These are phyloP conservation scores for Lagodon rhomboides DNA, from an alignment of 2,797 vertebrate genomes.

Conservation along the genomic window DNA sequence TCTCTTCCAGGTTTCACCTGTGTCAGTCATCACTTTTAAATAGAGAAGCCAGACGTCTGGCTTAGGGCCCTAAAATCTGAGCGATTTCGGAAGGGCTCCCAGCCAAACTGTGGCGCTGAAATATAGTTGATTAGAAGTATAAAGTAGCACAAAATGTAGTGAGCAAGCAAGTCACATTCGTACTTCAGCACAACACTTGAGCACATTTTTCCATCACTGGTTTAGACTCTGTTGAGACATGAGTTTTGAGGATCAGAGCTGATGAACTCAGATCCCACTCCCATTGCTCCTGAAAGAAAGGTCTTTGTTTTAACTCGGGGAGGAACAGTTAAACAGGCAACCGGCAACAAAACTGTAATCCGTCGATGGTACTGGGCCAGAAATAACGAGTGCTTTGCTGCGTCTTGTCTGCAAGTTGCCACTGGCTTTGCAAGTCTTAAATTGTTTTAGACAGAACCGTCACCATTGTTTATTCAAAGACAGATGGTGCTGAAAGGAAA, in stretches of 20 bases:
- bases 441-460: too few species aligned
- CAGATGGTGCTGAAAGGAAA: neutral
- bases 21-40: too few species aligned
- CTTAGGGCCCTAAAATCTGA: too few species aligned
- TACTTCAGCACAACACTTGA: neutral
- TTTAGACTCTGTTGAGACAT: neutral
- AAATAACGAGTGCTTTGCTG: neutral
- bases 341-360: neutral
- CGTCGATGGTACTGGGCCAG: neutral
- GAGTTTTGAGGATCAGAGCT: neutral
- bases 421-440: neutral
- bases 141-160: neutral
- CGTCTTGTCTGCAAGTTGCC: neutral
- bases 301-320: neutral
- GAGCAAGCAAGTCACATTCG: neutral
- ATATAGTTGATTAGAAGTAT: neutral
- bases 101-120: too few species aligned
- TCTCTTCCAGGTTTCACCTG: too few species aligned
- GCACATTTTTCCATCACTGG: neutral
- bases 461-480: neutral
- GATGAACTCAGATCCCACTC: neutral
- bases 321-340: neutral
- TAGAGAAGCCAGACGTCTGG: too few species aligned
- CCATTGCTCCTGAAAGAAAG: neutral
- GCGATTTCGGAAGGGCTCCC: too few species aligned